Evolutionary conservation across 2,797 vertebrate genomes (phyloP).

Genomic region (Hyperoplus lanceolatus): DNA sequence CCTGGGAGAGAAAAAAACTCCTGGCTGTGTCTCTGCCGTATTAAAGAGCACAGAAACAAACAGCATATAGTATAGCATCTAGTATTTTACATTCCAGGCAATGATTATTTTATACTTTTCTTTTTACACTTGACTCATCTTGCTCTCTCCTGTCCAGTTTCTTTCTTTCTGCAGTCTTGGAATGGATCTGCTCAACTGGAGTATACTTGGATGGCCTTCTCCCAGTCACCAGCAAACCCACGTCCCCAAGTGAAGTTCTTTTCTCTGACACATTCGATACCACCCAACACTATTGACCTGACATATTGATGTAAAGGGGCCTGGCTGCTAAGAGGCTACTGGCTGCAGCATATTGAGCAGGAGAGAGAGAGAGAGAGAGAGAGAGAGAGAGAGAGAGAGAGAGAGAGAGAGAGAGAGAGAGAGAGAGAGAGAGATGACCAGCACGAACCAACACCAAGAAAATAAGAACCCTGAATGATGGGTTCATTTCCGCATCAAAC

Average conservation of each 20-base stretch:
- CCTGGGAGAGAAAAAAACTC: slow-evolving; percentile 44
- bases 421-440: too few relatives aligned
- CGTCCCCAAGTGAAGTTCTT: slow-evolving; percentile 66
- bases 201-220: slow-evolving; percentile 42
- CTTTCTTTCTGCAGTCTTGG: slow-evolving; percentile 20
- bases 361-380: background rate
- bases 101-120: too few relatives aligned
- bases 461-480: background rate
- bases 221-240: slow-evolving; percentile 31
- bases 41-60: slow-evolving; percentile 43
- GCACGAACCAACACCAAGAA: too few relatives aligned
- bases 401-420: background rate
- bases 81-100: background rate
- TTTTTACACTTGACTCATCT: slow-evolving; percentile 25
- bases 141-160: slow-evolving; percentile 10
- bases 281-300: slow-evolving; percentile 79
- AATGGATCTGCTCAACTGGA: slow-evolving; percentile 56
- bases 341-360: slow-evolving; percentile 62
- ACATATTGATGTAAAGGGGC: slow-evolving; percentile 76
- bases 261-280: slow-evolving; percentile 80
- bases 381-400: too few relatives aligned
- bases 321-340: slow-evolving; percentile 75
- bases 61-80: slow-evolving; percentile 41
- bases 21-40: slow-evolving; percentile 39
- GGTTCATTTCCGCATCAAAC: slow-evolving; percentile 9